These are phyloP conservation scores for Sternarchorhynchus goeldii DNA, from an alignment of 2,797 vertebrate species.

Conservation along the genomic window DNA sequence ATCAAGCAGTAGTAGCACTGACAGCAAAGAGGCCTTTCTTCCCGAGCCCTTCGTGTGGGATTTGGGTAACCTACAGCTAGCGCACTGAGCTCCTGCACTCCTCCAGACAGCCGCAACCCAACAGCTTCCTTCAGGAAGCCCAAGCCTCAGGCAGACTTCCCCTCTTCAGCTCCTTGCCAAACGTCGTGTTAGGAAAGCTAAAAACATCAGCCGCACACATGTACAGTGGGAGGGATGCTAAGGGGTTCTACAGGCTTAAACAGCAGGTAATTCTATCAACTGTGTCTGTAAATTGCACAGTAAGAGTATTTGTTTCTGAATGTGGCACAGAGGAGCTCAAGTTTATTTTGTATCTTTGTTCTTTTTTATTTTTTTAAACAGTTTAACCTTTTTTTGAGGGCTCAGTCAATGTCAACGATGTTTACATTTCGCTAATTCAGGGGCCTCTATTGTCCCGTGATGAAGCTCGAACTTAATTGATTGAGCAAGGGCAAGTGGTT, in stretches of 20 bases:
- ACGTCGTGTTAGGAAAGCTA: slow-evolving; percentile 41
- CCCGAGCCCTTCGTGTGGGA: background rate
- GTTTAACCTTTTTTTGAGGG: too few relatives aligned
- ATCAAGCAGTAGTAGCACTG: slow-evolving; percentile 48
- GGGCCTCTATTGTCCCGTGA: too few relatives aligned
- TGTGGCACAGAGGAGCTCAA: background rate
- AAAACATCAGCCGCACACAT: slow-evolving; percentile 30
- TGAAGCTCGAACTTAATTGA: too few relatives aligned
- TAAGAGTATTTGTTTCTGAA: slow-evolving; percentile 25
- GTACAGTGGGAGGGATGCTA: slow-evolving; percentile 13
- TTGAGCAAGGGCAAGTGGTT: too few relatives aligned
- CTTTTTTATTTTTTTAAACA: too few relatives aligned
- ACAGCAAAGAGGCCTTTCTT: too few relatives aligned
- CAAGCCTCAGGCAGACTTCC: slow-evolving; percentile 13
- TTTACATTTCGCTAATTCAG: too few relatives aligned
- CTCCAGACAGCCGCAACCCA: slow-evolving; percentile 58
- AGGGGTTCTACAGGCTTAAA: slow-evolving; percentile 33
- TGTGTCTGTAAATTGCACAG: slow-evolving; percentile 49
- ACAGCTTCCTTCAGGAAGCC: slow-evolving; percentile 28
- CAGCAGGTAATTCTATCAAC: slow-evolving; percentile 26
- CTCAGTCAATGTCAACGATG: too few relatives aligned
- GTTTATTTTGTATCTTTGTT: too few relatives aligned
- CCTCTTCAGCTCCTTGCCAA: slow-evolving; percentile 35
- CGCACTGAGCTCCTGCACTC: slow-evolving; percentile 49
- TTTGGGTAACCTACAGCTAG: background rate